Base-by-base conservation (phyloP, 2,888 invertebrate genomes). In the Drosophila koepferae region DNA sequence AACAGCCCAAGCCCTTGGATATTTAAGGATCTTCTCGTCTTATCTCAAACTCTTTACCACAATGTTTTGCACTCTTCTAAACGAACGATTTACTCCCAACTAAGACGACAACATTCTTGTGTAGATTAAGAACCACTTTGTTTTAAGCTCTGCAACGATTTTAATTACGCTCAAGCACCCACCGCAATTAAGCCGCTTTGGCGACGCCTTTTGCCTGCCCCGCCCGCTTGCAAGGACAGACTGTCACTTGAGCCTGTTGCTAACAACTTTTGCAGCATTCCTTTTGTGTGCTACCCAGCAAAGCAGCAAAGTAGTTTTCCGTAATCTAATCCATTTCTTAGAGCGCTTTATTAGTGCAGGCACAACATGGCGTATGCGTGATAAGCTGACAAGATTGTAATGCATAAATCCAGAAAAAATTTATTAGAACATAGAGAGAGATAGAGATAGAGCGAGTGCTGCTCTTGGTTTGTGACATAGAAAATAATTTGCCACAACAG, bases 141-240 rank as follows among this genome's bases (percentile, higher is more conserved):
- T 51, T 49, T 48, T 20, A 36, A 38, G 54, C 40, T 54, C 40
- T 40, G 40, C 54, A 54, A 40, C 40, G 16, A 54, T 54, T 54
- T 54, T 40, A 40, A 54, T 54, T 54, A 54, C 49, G 60, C 56
- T 48, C 28, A 23, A 48, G 46, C 41, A 51, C 20, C n/a, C 61
- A 53, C 73, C 77, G 70, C 77, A 77, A 73, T 80, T 73, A 79
- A 79, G 80, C 73, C 53, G 61, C 60, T 65, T 72, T 58, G 36
- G 18, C 16, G 10, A 41, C 38, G 53, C 20, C 40, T 28, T n/a
- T 9, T 23, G 10, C 10, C 31, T n/a, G 61, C 28, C 18, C 31
- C 8, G 5, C 12, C 18, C 2, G 3, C 36, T 34, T 12, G 14
- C 18, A 40, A 28, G 31, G 36, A 54, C 38, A 34, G 23, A 7